Base-by-base conservation (phyloP, 2,888 invertebrate genomes). In the Xestia c-nigrum region DNA sequence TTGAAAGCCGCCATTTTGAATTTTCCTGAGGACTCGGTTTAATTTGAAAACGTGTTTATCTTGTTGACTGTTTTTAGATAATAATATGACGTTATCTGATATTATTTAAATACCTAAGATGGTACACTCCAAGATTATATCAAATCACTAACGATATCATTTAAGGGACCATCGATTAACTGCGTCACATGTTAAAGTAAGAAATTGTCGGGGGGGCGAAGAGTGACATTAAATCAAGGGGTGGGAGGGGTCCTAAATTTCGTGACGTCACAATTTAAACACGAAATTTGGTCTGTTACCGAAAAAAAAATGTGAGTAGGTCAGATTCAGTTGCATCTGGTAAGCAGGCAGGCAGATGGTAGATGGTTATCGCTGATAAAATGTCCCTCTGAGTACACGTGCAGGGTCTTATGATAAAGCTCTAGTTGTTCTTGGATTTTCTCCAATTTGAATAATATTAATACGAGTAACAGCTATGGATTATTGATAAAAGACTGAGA, bases 1-100 rank as follows among this genome's bases (percentile, higher is more conserved):
- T 52, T 52, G 19, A 0, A 16, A 12, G 7, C n/a, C 5, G n/a
- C 52, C 72, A 72, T 73, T n/a, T 73, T 31, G 43, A 31, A 72
- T 46, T 73, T 73, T 31, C 6, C 43, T 43, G 24, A 55, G 4
- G 10, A n/a, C 10, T n/a, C n/a, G n/a, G 3, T n/a, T 4, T n/a
- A 50, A 50, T 50, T 50, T 50, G 3, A 50, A 21, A 50, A n/a
- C 10, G 52, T 55, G 5, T n/a, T n/a, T 55, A 10, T 21, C 21
- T 52, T 55, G n/a, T n/a, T 55, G 1, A 55, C 10, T 55, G n/a
- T n/a, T 55, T 52, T n/a, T 4, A n/a, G n/a, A 55, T 10, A n/a
- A 31, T 31, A 31, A 31, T 31, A 1, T 2, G 31, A 31, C 10
- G 21, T n/a, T n/a, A 52, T 52, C 52, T 1, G 10, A 52, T n/a